phyloP scores from a whole-genome alignment of 2,797 vertebrate species.

The Knipowitschia caucasica region DNA sequence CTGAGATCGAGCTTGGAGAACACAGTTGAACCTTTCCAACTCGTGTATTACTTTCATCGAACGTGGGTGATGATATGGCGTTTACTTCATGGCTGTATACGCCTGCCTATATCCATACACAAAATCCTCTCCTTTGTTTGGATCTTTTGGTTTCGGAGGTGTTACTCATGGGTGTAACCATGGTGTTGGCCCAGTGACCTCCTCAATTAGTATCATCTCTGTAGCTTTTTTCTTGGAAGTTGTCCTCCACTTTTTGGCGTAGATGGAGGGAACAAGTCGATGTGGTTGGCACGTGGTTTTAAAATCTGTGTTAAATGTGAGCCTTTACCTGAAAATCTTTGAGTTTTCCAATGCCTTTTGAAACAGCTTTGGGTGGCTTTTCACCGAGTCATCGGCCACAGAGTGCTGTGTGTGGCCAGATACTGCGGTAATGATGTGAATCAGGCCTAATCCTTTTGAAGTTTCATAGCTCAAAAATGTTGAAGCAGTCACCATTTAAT shows the following conservation, averaged over 20 bases:
- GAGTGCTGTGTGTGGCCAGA: neutral
- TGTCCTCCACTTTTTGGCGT: conserved; percentile 17
- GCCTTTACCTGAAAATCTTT: conserved; percentile 29
- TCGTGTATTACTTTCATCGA: no score
- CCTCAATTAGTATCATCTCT: conserved; percentile 29
- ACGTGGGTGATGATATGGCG: conserved; percentile 14
- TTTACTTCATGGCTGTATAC: no score
- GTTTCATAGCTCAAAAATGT: conserved; percentile 1
- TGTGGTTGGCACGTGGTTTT: conserved; percentile 22
- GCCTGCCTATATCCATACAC: conserved; percentile 26
- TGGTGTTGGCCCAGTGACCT: conserved; percentile 12
- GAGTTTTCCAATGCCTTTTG: conserved; percentile 5
- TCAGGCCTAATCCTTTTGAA: conserved; percentile 5
- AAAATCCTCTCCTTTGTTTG: conserved; percentile 15
- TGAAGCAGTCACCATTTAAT: conserved; percentile 1
- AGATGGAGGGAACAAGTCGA: conserved; percentile 21
- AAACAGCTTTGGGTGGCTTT: conserved; percentile 13
- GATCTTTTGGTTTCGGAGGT: conserved; percentile 25
- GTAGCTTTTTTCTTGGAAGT: no score
- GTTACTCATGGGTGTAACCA: conserved; percentile 17
- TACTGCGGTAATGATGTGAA: conserved; percentile 2
- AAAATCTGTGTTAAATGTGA: conserved; percentile 18
- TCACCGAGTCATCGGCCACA: conserved; percentile 11
- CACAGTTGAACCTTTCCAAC: conserved; percentile 1
- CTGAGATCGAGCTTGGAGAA: no score